Base-by-base conservation (phyloP, 2,113 vertebrate species). In the Sylvia atricapilla region DNA sequence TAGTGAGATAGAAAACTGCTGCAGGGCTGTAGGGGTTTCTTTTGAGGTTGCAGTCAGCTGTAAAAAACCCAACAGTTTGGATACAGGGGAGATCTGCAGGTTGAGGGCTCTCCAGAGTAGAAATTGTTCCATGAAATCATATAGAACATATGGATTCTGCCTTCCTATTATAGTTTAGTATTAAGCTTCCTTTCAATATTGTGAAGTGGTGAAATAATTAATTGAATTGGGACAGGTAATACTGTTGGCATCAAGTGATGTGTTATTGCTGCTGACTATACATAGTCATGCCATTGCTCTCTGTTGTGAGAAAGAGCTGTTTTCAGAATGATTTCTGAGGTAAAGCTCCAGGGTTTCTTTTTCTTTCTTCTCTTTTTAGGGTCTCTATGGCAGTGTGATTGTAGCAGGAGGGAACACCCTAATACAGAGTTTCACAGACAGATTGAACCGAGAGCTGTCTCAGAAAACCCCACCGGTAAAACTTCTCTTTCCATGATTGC, bases 391-490 rank as follows among this genome's bases (percentile, higher is more conserved):
- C 94, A 99, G 99, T 25, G 99, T 99, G 78, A 99, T 99, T 81
- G 99, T 99, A 92, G 99, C 99, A 4, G 99, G 99, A 94, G 99
- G 99, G 96, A 99, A 99, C 97, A 99, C 99, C 2, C 98, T 99
- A 69, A 98, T 99, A 86, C 99, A 99, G 97, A 99, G 99, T 87
- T 99, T 99, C 97, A 99, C 99, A 31, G 99, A 99, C 96, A 98
- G 99, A 55, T 89, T 99, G 94, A 99, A 99, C 92, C 98, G 99
- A 96, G 99, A 99, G 93, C 98, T 99, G 19, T 99, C 99, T 82
- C 99, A 99, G 98, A 99, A 99, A 97, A 99, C 99, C 1, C 99
- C 99, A 73, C 99, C 99, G 17, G 99, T 99, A 97, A 98, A 89
- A 31, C 30, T 89, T 12, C 56, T 74, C 72, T 63, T 90, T 52